A percentile compares a stretch with the other conserved stretches of the same genome.
These are phyloP conservation scores for Chondrilla cf. caribensis DNA, from an alignment of 37 sponge, comb jelly and placozoan species.

Conservation along the genomic window DNA sequence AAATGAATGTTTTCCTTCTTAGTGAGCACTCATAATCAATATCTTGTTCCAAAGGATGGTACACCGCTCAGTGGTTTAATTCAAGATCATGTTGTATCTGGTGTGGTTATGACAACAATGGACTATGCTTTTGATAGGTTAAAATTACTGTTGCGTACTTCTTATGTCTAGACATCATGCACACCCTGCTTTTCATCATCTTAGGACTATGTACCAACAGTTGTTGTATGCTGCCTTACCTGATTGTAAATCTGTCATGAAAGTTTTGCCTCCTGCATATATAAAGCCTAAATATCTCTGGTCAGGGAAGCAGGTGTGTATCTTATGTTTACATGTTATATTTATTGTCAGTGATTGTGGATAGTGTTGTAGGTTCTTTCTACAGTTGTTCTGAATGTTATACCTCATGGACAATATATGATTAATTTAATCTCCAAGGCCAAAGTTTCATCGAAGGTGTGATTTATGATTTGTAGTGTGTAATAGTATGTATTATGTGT, in stretches of 20 bases:
- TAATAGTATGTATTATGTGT: neutral
- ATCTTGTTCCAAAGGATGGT: slow-evolving; percentile 96
- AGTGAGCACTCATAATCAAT: slow-evolving; percentile 84
- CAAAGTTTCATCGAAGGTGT: slow-evolving; percentile 69
- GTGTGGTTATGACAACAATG: slow-evolving; percentile 80
- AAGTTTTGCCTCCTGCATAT: slow-evolving; percentile 72
- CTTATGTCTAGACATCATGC: neutral
- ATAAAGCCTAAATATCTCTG: slow-evolving; percentile 77
- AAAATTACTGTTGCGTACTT: neutral
- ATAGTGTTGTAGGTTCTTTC: slow-evolving; percentile 60
- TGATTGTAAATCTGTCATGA: slow-evolving; percentile 16
- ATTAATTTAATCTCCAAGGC: slow-evolving; percentile 75
- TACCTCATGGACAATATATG: slow-evolving; percentile 52
- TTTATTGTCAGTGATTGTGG: neutral
- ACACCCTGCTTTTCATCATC: neutral
- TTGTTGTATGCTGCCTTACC: slow-evolving; percentile 77
- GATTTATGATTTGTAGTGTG: neutral
- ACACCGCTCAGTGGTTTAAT: slow-evolving; percentile 93
- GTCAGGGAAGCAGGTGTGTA: slow-evolving; percentile 93
- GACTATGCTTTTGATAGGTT: slow-evolving; percentile 76
- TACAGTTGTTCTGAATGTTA: slow-evolving; percentile 78
- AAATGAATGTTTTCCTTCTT: neutral
- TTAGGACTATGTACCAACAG: slow-evolving; percentile 68
- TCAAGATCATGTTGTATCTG: slow-evolving; percentile 94
- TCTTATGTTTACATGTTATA: neutral